These are phyloP conservation scores for Himantopus leucocephalus DNA, from an alignment of 2,113 vertebrate species.

Conservation along the genomic window DNA sequence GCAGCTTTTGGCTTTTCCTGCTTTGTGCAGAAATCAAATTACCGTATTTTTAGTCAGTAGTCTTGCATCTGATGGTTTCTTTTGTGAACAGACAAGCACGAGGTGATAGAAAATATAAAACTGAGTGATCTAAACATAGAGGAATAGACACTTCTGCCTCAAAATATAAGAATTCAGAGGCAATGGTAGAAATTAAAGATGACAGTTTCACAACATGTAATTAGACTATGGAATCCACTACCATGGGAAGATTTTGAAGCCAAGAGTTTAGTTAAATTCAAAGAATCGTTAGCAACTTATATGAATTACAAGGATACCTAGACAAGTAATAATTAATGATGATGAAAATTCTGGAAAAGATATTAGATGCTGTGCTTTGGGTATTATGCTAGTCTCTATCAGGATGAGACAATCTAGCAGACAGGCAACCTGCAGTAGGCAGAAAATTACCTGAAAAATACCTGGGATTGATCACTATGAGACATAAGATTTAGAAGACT, in stretches of 20 bases:
- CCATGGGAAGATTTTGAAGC: neutral
- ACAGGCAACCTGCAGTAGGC: neutral
- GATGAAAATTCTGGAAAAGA: neutral
- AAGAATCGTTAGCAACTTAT: neutral
- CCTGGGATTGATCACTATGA: neutral
- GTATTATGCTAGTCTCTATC: neutral
- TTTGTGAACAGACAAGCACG: neutral
- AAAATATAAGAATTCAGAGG: neutral
- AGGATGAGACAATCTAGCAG: neutral
- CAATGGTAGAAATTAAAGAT: neutral
- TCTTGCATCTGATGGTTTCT: neutral
- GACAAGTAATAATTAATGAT: neutral
- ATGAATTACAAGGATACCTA: neutral
- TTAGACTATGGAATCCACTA: neutral
- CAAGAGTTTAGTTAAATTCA: neutral
- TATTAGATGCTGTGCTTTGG: neutral
- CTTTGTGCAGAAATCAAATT: neutral
- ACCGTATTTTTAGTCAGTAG: neutral
- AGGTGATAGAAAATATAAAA: neutral
- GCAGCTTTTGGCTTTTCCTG: neutral
- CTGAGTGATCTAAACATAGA: neutral
- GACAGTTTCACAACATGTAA: neutral
- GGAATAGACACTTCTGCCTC: neutral
- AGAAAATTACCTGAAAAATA: neutral
- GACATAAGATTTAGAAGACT: neutral